A percentile compares a stretch with the other conserved stretches of the same genome.
phyloP scores from a whole-genome alignment of 1,140 invertebrate genomes.

The Bombus sibiricus region DNA sequence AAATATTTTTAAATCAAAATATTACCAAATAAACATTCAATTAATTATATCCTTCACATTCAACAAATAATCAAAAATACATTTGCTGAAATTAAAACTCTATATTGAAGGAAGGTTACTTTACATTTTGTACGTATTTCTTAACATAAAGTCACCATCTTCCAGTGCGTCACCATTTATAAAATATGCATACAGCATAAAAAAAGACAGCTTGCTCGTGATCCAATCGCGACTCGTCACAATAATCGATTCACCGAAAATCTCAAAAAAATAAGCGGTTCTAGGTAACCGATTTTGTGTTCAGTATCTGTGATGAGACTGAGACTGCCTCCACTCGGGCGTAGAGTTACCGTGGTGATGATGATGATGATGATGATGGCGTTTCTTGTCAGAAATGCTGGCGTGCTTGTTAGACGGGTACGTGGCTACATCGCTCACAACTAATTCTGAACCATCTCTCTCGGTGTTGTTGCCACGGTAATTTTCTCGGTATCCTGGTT shows the following conservation, averaged over 20 bases:
- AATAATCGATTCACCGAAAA: conserved; percentile 19
- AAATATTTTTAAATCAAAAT: not conserved
- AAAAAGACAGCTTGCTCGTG: not conserved
- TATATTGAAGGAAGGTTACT: not conserved
- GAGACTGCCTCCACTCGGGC: conserved; percentile 78
- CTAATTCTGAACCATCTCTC: conserved; percentile 91
- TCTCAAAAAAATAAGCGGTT: not conserved
- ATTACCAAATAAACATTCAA: no score
- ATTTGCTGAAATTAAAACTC: not conserved
- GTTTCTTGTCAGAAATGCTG: conserved; percentile 86
- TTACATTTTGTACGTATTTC: not conserved
- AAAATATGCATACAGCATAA: not conserved
- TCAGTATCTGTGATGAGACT: conserved; percentile 81
- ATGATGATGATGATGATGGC: conserved; percentile 93
- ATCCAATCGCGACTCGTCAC: conserved; percentile 9
- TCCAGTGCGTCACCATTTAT: no score
- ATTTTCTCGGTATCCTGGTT: conserved; percentile 84
- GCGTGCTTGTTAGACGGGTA: conserved; percentile 82
- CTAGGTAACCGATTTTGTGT: not conserved
- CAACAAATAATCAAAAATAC: not conserved
- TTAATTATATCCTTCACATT: no score
- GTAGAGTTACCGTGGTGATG: conserved; percentile 84
- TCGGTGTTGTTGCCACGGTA: conserved; percentile 84
- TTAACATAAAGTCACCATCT: not conserved
- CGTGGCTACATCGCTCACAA: conserved; percentile 88